Evolutionary conservation across 2,113 vertebrate species (phyloP).

Genomic region (Ascaphus truei): DNA sequence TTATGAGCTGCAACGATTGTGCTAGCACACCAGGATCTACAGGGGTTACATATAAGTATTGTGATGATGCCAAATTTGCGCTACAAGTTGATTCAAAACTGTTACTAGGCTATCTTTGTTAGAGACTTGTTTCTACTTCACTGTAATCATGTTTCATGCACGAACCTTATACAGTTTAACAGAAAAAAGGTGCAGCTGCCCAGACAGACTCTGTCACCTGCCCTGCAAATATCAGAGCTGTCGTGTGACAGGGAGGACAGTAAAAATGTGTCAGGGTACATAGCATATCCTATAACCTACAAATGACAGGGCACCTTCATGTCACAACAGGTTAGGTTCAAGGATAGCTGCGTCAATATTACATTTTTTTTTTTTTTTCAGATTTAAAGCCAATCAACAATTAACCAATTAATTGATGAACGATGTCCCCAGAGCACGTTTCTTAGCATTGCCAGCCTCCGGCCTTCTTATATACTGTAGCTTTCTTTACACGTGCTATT

Average conservation of each 20-base stretch:
- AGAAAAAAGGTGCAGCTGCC: too few relatives aligned
- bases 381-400: constrained; percentile 16
- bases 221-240: not conserved
- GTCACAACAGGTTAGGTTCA: not conserved
- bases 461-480: constrained; percentile 21
- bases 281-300: not conserved
- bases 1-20: too few relatives aligned
- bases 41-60: too few relatives aligned
- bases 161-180: too few relatives aligned
- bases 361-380: constrained; percentile 10
- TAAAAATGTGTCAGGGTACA: not conserved
- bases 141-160: too few relatives aligned
- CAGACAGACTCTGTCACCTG: not conserved
- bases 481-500: constrained; percentile 23
- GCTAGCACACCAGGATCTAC: too few relatives aligned
- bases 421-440: not conserved
- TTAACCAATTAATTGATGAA: not conserved
- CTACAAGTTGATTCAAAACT: too few relatives aligned
- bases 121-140: too few relatives aligned
- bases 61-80: too few relatives aligned
- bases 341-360: constrained; percentile 1
- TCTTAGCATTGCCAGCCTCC: not conserved
- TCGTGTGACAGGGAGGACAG: not conserved
- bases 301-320: not conserved
- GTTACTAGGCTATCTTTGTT: too few relatives aligned